Conservation (phyloP, 1,140 invertebrate species). For the Cydia amplana region DNA sequence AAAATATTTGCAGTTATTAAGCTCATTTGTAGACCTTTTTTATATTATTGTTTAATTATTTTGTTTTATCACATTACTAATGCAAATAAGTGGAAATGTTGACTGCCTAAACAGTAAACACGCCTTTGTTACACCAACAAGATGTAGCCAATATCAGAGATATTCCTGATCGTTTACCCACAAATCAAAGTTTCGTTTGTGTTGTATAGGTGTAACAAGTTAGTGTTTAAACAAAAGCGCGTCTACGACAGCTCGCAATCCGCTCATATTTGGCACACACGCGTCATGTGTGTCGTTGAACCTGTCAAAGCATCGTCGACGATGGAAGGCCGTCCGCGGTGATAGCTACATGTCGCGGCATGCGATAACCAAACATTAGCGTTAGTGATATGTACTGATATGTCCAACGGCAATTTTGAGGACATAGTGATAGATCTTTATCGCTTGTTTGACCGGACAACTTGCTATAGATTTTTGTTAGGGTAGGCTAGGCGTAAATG, state of each 20-base stretch:
- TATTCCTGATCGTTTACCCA: no score
- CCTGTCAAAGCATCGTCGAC: constrained; percentile 43
- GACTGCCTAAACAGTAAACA: no score
- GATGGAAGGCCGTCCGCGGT: constrained; percentile 38
- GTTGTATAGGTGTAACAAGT: background rate
- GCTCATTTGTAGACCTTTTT: no score
- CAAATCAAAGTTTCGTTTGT: no score
- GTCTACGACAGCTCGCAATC: background rate
- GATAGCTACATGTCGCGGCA: constrained; percentile 44
- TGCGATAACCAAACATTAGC: constrained; percentile 41
- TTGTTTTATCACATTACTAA: no score
- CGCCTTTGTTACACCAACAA: no score
- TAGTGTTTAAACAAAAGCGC: background rate
- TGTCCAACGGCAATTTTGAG: constrained; percentile 11
- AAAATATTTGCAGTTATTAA: no score
- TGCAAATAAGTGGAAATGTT: no score
- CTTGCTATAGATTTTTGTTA: background rate
- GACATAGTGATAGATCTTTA: constrained; percentile 2
- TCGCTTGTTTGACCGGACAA: background rate
- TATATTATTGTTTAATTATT: no score
- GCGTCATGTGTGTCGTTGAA: constrained; percentile 48
- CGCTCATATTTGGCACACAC: constrained; percentile 45
- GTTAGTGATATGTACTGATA: constrained; percentile 11
- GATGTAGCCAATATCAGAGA: no score
- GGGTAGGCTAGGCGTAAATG: background rate